Conservation (phyloP, 2,888 invertebrate species). For the Microctonus brassicae region DNA sequence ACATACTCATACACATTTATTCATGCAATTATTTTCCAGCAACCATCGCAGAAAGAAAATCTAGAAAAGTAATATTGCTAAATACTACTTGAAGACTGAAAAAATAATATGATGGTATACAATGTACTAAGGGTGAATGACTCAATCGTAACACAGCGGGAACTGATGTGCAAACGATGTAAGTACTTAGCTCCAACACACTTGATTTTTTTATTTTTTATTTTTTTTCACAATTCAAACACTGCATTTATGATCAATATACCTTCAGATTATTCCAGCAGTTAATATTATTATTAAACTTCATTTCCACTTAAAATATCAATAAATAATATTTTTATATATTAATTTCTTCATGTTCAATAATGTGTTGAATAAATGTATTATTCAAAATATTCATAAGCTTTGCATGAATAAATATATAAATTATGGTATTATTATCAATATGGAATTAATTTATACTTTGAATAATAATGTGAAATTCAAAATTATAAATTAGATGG, state of each 20-base stretch:
- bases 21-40: neutral
- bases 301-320: slow-evolving; percentile 47
- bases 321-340: no score
- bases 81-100: slow-evolving; percentile 15
- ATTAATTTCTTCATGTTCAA: no score
- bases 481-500: no score
- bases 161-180: slow-evolving; percentile 61
- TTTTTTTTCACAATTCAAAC: neutral
- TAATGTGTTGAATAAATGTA: neutral
- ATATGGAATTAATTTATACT: neutral
- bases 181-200: slow-evolving; percentile 55
- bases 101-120: no score
- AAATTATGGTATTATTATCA: neutral
- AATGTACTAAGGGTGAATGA: neutral
- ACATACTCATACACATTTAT: neutral
- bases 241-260: no score
- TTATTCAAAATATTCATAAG: neutral
- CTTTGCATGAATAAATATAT: neutral
- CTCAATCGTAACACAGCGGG: slow-evolving; percentile 55
- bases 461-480: no score
- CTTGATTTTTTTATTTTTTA: slow-evolving; percentile 53
- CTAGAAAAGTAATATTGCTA: neutral
- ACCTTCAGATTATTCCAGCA: no score
- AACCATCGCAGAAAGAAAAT: no score
- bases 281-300: slow-evolving; percentile 30